Conservation (phyloP, 2,888 invertebrate species). For the Unio pictorum region DNA sequence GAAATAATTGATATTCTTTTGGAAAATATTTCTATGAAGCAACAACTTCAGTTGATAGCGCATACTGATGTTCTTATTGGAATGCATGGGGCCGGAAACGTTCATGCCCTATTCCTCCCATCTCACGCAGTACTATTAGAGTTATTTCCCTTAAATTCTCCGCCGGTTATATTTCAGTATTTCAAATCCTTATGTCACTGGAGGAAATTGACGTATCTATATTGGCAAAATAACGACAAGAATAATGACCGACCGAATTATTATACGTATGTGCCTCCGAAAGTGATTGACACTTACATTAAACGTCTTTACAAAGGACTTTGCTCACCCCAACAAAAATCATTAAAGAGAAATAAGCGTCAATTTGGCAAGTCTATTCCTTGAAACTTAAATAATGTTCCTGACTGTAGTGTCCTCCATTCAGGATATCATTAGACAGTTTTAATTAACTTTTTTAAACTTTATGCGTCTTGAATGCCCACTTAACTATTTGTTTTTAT, state of each 20-base stretch:
- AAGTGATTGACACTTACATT: slow-evolving; percentile 5
- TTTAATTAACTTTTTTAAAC: no score
- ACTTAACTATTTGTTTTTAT: no score
- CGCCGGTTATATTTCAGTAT: slow-evolving; percentile 24
- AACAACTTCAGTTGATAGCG: slow-evolving; percentile 24
- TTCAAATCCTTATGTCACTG: slow-evolving; percentile 31
- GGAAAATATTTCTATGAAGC: slow-evolving; percentile 24
- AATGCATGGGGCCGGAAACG: slow-evolving; percentile 39
- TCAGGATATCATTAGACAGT: no score
- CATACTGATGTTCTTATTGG: slow-evolving; percentile 30
- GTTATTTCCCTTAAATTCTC: slow-evolving; percentile 25
- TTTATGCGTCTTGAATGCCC: no score
- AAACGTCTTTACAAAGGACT: no score
- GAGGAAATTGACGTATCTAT: slow-evolving; percentile 26
- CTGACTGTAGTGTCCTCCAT: no score
- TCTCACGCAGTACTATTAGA: slow-evolving; percentile 29
- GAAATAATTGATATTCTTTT: slow-evolving; percentile 12
- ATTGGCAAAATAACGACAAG: slow-evolving; percentile 25
- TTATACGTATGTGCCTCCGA: slow-evolving; percentile 22
- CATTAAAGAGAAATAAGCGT: no score
- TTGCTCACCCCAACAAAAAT: no score
- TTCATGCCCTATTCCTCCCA: slow-evolving; percentile 28
- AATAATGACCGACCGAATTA: slow-evolving; percentile 22
- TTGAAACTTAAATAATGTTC: no score
- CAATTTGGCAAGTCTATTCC: no score